These are phyloP conservation scores for Panthera tigris DNA, from an alignment of 2,113 vertebrate species.

Conservation along the genomic window DNA sequence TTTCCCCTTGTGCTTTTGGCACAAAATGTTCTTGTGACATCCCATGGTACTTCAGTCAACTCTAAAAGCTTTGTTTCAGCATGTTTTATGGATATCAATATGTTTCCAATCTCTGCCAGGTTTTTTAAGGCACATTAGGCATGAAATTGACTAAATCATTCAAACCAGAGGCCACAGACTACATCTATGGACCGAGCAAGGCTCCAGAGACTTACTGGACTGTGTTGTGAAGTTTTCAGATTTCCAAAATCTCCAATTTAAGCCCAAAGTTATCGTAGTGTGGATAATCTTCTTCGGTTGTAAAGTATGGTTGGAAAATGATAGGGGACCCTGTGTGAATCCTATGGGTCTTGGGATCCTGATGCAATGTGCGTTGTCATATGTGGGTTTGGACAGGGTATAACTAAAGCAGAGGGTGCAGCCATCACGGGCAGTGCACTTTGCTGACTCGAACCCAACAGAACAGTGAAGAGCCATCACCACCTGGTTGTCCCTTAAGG, in stretches of 20 bases:
- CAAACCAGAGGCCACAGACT: background rate
- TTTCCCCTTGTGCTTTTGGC: background rate
- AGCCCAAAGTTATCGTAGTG: rapidly evolving
- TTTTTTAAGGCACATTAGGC: background rate
- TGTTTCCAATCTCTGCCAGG: slow-evolving; percentile 51
- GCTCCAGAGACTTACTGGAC: background rate
- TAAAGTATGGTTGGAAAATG: background rate
- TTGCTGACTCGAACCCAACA: background rate
- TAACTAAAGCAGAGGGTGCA: no score
- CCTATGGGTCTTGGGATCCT: background rate
- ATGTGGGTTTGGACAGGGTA: background rate
- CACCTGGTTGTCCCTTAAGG: background rate
- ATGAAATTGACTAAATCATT: background rate
- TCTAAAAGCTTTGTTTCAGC: slow-evolving; percentile 62
- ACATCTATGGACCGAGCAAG: background rate
- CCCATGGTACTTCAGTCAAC: slow-evolving; percentile 31
- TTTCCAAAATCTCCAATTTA: background rate
- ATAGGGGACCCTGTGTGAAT: background rate
- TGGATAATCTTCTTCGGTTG: background rate
- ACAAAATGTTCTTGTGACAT: slow-evolving; percentile 3
- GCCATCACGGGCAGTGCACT: rapidly evolving
- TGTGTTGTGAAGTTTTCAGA: slow-evolving; percentile 54
- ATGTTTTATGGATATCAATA: slow-evolving; percentile 53
- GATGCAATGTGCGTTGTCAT: background rate
- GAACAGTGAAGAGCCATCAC: background rate